Conservation (phyloP, 2,113 vertebrate species). For the Colius striatus region DNA sequence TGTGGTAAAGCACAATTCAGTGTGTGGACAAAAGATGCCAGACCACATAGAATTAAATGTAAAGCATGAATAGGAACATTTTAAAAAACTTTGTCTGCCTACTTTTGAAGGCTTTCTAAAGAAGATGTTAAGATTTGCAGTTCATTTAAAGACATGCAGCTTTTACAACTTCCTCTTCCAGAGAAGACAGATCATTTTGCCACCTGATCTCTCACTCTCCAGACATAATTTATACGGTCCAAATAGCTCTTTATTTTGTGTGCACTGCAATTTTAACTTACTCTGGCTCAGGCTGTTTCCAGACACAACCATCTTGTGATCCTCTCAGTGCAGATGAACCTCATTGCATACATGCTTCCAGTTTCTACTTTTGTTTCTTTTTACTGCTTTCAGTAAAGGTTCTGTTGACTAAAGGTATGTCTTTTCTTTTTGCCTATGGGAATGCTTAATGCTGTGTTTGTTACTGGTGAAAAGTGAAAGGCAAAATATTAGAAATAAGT, state of each 20-base stretch:
- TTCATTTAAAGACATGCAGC: not conserved
- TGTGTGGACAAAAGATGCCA: not conserved
- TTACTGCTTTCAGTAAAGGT: not conserved
- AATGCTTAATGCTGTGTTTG: not conserved
- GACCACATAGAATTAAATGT: not conserved
- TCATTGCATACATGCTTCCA: rapidly evolving
- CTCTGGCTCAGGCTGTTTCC: not conserved
- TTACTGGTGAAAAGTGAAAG: not conserved
- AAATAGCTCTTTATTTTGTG: not conserved
- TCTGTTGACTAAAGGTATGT: not conserved
- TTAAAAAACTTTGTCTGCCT: not conserved
- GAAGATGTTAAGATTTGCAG: not conserved
- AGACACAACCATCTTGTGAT: not conserved
- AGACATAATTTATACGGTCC: not conserved
- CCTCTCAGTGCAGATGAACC: not conserved
- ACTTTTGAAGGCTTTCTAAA: not conserved
- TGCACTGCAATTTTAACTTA: not conserved
- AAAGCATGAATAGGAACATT: not conserved
- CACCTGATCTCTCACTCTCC: not conserved
- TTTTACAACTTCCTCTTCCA: not conserved
- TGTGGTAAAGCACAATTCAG: not conserved
- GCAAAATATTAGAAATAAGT: not conserved
- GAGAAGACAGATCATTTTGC: not conserved
- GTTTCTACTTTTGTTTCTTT: not conserved
- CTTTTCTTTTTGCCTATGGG: not conserved